A percentile compares a stretch with the other conserved stretches of the same genome.
Evolutionary conservation across 2,797 vertebrate genomes (phyloP).

Genomic region (Echiichthys vipera): DNA sequence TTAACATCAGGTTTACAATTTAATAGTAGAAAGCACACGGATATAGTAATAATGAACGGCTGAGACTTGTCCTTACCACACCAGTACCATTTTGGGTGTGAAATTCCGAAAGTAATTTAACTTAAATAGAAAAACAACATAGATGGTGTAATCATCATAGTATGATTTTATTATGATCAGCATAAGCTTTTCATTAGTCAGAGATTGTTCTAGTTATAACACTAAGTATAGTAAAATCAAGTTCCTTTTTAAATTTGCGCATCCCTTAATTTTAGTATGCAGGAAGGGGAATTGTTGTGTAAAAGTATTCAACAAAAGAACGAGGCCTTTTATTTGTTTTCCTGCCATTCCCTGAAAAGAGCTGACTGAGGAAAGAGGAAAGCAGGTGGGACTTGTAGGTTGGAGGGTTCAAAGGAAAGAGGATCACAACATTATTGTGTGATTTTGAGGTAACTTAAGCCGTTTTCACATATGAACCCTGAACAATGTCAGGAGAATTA

Average conservation of each 20-base stretch:
- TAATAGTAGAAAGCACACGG: no score
- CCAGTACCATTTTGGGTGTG: not conserved
- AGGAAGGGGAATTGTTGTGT: constrained; percentile 42
- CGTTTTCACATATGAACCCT: no score
- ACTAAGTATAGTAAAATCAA: not conserved
- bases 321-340: constrained; percentile 37
- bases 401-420: constrained; percentile 38
- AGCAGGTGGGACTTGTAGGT: constrained; percentile 6
- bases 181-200: not conserved
- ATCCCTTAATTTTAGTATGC: not conserved
- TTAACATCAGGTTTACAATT: not conserved
- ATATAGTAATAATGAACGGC: no score
- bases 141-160: not conserved
- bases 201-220: not conserved
- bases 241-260: not conserved
- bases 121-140: not conserved
- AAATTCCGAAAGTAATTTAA: not conserved
- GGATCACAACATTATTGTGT: constrained; percentile 6
- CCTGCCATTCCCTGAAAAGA: constrained; percentile 23
- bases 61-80: not conserved
- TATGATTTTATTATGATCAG: not conserved
- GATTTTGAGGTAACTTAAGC: not conserved
- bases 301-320: constrained; percentile 27
- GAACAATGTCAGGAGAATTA: no score
- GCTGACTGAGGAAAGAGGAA: constrained; percentile 38